phyloP scores from a whole-genome alignment of 1,140 invertebrate species.

The Trichonephila inaurata region DNA sequence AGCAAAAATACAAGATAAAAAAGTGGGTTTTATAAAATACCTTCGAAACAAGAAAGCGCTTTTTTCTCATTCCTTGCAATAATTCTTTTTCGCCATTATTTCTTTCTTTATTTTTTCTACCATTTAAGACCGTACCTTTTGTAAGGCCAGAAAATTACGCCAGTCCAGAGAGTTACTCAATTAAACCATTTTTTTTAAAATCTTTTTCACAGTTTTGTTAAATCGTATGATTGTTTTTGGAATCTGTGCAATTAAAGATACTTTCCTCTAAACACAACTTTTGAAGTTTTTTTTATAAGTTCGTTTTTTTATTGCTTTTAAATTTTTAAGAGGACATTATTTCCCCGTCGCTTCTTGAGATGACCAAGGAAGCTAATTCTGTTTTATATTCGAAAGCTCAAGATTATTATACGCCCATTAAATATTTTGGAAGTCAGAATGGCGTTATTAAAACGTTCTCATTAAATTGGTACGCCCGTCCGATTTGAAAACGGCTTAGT shows the following conservation, averaged over 20 bases:
- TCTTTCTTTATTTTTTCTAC: background rate
- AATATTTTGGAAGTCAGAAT: background rate
- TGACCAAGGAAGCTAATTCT: background rate
- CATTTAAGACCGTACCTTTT: background rate
- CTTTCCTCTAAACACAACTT: background rate
- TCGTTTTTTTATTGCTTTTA: background rate
- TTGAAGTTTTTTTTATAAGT: background rate
- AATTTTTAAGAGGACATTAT: background rate
- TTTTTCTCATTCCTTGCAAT: background rate
- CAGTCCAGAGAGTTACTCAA: background rate
- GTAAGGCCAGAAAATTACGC: background rate
- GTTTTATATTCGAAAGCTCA: background rate
- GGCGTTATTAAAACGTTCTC: slow-evolving; percentile 31
- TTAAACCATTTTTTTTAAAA: background rate
- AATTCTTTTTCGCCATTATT: background rate
- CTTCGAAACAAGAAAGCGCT: background rate
- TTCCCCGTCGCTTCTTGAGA: background rate
- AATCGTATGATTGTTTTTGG: background rate
- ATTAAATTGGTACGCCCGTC: background rate
- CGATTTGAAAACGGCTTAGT: background rate
- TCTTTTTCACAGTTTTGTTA: background rate
- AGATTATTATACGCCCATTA: background rate
- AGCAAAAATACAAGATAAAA: background rate
- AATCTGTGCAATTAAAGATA: background rate
- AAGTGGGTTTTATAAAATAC: background rate